These are phyloP conservation scores for Trichomalopsis sarcophagae DNA, from an alignment of 1,140 invertebrate species.

Conservation along the genomic window DNA sequence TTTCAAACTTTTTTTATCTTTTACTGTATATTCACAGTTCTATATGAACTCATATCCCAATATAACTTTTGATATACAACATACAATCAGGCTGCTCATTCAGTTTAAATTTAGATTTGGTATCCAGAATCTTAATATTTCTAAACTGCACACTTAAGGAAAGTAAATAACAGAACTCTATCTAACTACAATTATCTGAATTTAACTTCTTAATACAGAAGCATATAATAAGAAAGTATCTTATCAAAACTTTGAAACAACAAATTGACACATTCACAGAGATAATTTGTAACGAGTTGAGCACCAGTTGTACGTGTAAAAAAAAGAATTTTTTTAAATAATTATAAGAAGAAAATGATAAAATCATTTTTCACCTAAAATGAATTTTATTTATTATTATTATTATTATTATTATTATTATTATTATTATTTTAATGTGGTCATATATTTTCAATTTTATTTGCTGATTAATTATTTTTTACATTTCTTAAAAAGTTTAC, in stretches of 20 bases:
- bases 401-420: no score
- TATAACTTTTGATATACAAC: not conserved
- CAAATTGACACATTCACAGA: not conserved
- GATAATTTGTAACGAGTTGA: not conserved
- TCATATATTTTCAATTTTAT: not conserved
- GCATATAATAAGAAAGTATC: not conserved
- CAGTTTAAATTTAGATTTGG: not conserved
- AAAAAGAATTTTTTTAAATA: not conserved
- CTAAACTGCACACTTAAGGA: not conserved
- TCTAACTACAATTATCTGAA: not conserved
- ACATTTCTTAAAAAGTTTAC: not conserved
- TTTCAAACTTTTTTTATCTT: not conserved
- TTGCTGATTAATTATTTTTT: not conserved
- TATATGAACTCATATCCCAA: constrained; percentile 12
- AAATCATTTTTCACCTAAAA: not conserved
- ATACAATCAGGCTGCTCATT: not conserved
- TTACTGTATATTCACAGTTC: not conserved
- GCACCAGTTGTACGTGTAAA: not conserved
- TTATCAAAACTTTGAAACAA: not conserved
- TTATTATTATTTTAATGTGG: no score
- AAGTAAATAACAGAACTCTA: not conserved
- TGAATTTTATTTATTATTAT: not conserved
- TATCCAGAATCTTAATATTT: not conserved
- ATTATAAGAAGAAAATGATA: not conserved
- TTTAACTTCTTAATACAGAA: not conserved